A percentile compares a stretch with the other conserved stretches of the same genome.
These are phyloP conservation scores for Mystacides longicornis DNA, from an alignment of 2,888 invertebrate species.

Conservation along the genomic window DNA sequence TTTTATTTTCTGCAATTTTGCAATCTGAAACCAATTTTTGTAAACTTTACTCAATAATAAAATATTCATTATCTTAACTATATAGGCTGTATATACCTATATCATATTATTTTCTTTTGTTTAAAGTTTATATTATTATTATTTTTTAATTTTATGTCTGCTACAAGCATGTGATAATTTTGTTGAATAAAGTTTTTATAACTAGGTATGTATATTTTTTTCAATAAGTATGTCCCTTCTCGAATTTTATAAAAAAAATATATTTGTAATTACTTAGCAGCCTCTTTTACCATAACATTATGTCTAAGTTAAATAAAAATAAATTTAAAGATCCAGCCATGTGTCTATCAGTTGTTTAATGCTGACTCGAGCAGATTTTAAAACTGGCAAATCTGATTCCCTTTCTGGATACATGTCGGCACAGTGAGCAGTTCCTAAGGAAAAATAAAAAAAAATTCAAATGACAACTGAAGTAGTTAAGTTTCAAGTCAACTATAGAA, in stretches of 20 bases:
- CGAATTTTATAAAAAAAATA: background rate
- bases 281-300: too few relatives aligned
- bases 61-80: background rate
- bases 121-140: background rate
- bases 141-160: too few relatives aligned
- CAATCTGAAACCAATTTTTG: too few relatives aligned
- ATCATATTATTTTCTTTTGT: background rate
- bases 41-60: background rate
- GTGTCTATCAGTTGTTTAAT: conserved; percentile 51
- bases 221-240: background rate
- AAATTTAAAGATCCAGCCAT: conserved; percentile 39
- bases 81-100: background rate
- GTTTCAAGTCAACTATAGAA: too few relatives aligned
- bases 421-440: conserved; percentile 92
- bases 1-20: too few relatives aligned
- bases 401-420: conserved; percentile 84
- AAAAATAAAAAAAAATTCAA: conserved; percentile 26
- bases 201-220: too few relatives aligned
- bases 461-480: too few relatives aligned
- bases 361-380: conserved; percentile 60
- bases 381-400: conserved; percentile 56
- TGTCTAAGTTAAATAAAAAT: too few relatives aligned
- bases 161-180: conserved; percentile 4
- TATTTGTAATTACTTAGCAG: background rate
- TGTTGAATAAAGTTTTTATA: background rate